phyloP scores from a whole-genome alignment of 2,797 vertebrate genomes.

The Labroides dimidiatus region DNA sequence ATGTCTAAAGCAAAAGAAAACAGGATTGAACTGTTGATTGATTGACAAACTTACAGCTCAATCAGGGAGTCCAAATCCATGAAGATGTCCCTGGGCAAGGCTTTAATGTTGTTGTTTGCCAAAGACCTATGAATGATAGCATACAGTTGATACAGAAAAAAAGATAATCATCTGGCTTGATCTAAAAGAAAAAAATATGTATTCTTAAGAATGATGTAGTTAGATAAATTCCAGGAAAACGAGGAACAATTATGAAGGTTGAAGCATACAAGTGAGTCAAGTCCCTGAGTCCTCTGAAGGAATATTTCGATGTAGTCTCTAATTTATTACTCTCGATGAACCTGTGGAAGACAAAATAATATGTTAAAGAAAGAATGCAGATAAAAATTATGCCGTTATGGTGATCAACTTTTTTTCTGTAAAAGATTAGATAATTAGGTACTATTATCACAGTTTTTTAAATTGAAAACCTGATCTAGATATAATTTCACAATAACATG shows the following conservation, averaged over 20 bases:
- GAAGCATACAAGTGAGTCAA: conserved; percentile 96
- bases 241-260: conserved; percentile 23
- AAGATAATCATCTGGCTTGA: not conserved
- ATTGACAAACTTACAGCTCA: conserved; percentile 91
- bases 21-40: not conserved
- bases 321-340: conserved; percentile 98
- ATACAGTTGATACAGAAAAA: conserved; percentile 6
- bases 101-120: conserved; percentile 96
- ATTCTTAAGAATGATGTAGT: too few relatives aligned
- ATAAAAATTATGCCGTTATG: too few relatives aligned
- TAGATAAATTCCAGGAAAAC: too few relatives aligned
- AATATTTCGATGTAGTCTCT: conserved; percentile 92
- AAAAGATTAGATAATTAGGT: too few relatives aligned
- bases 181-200: too few relatives aligned
- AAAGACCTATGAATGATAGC: conserved; percentile 86
- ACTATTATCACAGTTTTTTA: too few relatives aligned
- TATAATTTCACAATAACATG: too few relatives aligned
- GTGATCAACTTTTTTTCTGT: too few relatives aligned
- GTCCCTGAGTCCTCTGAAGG: conserved; percentile 96
- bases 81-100: conserved; percentile 94
- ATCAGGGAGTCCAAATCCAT: conserved; percentile 96
- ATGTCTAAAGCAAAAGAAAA: not conserved
- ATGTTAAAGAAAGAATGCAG: too few relatives aligned
- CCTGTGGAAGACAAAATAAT: conserved; percentile 72
- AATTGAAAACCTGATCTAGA: too few relatives aligned